Base-by-base conservation (phyloP, 2,888 invertebrate genomes). In the Caenorhabditis sinica region DNA sequence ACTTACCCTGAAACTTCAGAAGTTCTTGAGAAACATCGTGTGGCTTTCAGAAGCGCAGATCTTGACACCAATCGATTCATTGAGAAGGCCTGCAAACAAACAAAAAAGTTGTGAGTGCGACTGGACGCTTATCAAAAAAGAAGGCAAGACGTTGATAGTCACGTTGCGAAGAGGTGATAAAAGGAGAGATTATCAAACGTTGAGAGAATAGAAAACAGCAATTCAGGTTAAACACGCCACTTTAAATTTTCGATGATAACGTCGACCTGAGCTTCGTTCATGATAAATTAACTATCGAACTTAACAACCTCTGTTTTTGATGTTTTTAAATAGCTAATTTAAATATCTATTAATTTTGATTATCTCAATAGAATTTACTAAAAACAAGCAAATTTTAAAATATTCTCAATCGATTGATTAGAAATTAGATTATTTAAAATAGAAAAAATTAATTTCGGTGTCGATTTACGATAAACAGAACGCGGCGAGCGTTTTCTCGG, bases 1-100 rank as follows among this genome's bases (percentile, higher is more conserved):
- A 53, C 74, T 49, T 11, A 74, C 75, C 56, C 58, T 5, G 58
- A 68, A 15, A 58, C 66, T 80, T 72, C 72, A 43, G 72, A 36
- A n/a, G 80, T 56, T 40, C 56, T 58, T 33, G 65, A 72, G 49
- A 80, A 66, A 23, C 43, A 69, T 51, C 81, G 74, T 13, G 51
- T 13, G 23, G 73, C 60, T 25, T 30, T 74, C 61, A 72, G 45
- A 72, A 80, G 45, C 23, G 66, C 36, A 1, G 80, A 63, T 63
- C 72, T 72, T 20, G 66, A 73, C 25, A 73, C 33, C 49, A 80
- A 80, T 72, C 72, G 80, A 80, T 80, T 80, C 80, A 80, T 80
- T 49, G 58, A 45, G 56, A 43, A 63, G 23, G 43, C 33, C 79
- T 80, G 72, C 80, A 72, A 80, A 56, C 61, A 71, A 45, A 58